Percentiles rank a stretch among this genome's conserved stretches.
phyloP scores from a whole-genome alignment of 1,140 invertebrate species.

The Anastrepha ludens region DNA sequence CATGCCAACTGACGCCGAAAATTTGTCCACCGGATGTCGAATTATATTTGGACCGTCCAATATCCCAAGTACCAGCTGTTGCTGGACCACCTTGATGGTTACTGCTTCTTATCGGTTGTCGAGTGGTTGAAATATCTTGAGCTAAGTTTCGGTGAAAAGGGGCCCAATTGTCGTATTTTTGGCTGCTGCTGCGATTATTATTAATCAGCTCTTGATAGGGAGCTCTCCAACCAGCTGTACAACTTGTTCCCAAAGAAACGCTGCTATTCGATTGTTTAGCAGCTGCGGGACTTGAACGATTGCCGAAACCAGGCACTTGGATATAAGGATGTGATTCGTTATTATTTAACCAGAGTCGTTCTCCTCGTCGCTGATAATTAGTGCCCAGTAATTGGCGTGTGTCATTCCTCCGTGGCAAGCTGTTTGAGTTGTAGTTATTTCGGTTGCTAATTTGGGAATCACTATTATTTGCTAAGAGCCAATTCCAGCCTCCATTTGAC shows the following conservation, averaged over 20 bases:
- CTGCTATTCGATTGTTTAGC: conserved; percentile 4
- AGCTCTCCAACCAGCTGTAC: background rate
- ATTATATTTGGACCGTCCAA: background rate
- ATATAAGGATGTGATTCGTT: conserved; percentile 19
- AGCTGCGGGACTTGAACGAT: background rate
- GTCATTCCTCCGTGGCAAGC: background rate
- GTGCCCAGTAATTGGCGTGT: background rate
- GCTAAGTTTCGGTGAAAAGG: background rate
- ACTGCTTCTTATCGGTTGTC: background rate
- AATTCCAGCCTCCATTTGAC: too few species aligned
- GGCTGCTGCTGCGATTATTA: background rate
- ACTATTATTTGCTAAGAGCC: too few species aligned
- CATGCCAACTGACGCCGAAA: background rate
- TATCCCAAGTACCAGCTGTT: too few species aligned
- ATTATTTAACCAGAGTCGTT: conserved; percentile 1
- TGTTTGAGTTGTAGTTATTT: background rate
- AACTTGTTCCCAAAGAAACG: background rate
- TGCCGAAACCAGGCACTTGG: background rate
- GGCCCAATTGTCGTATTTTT: background rate
- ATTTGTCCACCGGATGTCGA: background rate
- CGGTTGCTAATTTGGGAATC: background rate
- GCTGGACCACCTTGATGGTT: too few species aligned
- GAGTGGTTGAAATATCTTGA: background rate
- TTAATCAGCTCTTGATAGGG: too few species aligned
- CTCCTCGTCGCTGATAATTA: background rate